Evolutionary conservation across 1,140 invertebrate genomes (phyloP).

Genomic region (Listronotus oregonensis): DNA sequence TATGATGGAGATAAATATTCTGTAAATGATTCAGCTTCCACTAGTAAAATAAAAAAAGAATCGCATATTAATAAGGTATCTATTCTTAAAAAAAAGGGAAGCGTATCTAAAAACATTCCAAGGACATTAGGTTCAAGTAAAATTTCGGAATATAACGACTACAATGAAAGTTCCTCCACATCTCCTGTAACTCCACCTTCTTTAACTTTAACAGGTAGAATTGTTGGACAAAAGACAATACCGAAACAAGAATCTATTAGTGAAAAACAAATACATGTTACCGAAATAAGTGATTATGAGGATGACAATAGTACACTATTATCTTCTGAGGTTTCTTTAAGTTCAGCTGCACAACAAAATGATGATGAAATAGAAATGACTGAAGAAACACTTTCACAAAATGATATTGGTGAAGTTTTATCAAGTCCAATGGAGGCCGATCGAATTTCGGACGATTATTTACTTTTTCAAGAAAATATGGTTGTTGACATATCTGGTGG

Average conservation of each 20-base stretch:
- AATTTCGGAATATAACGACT: slow-evolving; percentile 69
- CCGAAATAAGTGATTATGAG: slow-evolving; percentile 64
- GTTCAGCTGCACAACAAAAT: slow-evolving; percentile 61
- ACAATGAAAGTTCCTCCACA: slow-evolving; percentile 66
- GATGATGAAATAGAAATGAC: slow-evolving; percentile 66
- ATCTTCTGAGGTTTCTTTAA: slow-evolving; percentile 64
- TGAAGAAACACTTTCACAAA: slow-evolving; percentile 63
- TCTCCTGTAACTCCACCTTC: slow-evolving; percentile 64
- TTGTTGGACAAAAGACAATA: slow-evolving; percentile 37
- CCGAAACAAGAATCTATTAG: slow-evolving; percentile 43
- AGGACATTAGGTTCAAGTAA: slow-evolving; percentile 61
- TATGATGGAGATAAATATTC: slow-evolving; percentile 16
- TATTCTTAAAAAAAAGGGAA: slow-evolving; percentile 60
- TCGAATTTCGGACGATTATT: slow-evolving; percentile 64
- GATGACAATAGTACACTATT: slow-evolving; percentile 65
- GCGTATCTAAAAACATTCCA: slow-evolving; percentile 58
- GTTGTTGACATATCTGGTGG: slow-evolving; percentile 64
- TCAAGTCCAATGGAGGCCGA: slow-evolving; percentile 64
- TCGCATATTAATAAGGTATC: slow-evolving; percentile 63
- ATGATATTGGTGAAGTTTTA: slow-evolving; percentile 61
- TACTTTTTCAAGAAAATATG: slow-evolving; percentile 66
- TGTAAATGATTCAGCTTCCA: neutral
- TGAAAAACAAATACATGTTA: slow-evolving; percentile 51
- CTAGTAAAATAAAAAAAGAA: slow-evolving; percentile 51
- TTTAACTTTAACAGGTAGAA: slow-evolving; percentile 42